These are phyloP conservation scores for Orchesellides sinensis DNA, from an alignment of 2,888 invertebrate genomes.

Conservation along the genomic window DNA sequence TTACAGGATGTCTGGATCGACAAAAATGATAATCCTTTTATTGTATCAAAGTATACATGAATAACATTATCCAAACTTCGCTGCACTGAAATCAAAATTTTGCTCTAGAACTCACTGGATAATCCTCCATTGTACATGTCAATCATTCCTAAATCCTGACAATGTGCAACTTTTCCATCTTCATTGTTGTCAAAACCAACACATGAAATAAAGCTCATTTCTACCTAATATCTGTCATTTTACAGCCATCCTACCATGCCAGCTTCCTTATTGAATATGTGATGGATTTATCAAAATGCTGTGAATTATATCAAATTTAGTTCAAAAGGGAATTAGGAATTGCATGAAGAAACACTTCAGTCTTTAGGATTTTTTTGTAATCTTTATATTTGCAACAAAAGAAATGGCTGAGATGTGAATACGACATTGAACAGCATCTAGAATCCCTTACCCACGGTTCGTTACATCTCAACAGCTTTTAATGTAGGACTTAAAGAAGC, in stretches of 20 bases:
- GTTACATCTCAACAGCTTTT: not conserved
- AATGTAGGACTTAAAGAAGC: not conserved
- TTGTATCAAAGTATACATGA: not conserved
- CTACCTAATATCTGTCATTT: too few relatives aligned
- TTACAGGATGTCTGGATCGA: too few relatives aligned
- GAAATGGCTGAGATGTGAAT: not conserved
- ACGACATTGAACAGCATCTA: not conserved
- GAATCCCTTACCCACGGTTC: not conserved
- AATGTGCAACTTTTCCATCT: not conserved
- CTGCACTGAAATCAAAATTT: not conserved
- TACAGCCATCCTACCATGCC: too few relatives aligned
- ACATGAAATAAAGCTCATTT: not conserved
- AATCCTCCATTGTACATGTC: constrained; percentile 22
- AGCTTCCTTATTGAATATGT: too few relatives aligned
- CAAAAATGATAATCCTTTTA: too few relatives aligned
- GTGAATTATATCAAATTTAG: not conserved
- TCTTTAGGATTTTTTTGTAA: not conserved
- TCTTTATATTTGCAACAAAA: not conserved
- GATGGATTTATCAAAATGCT: too few relatives aligned
- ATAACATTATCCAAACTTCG: not conserved
- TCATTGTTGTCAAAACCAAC: not conserved
- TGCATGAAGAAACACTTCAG: not conserved
- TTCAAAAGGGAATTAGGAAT: not conserved
- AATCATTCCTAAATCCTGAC: constrained; percentile 4
- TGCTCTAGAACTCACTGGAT: not conserved